These are phyloP conservation scores for Acrobeloides nanus DNA, from an alignment of 2,888 invertebrate species.

Conservation along the genomic window DNA sequence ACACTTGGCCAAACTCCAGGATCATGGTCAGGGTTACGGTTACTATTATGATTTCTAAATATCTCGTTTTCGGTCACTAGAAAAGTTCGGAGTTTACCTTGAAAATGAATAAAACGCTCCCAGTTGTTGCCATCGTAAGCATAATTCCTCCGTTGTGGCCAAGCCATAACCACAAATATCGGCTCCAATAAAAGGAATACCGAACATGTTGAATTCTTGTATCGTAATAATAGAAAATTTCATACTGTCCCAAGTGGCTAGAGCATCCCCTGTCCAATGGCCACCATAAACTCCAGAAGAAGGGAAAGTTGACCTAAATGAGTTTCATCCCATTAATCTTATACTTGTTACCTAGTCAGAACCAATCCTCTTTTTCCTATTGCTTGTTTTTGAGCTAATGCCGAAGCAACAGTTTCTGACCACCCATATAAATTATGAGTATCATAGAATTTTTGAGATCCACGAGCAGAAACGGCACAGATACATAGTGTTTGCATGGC, in stretches of 20 bases:
- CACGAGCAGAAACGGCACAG: slow-evolving; percentile 29
- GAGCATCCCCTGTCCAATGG: slow-evolving; percentile 76
- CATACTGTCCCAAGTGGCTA: slow-evolving; percentile 71
- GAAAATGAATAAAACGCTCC: slow-evolving; percentile 48
- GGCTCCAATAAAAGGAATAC: slow-evolving; percentile 52
- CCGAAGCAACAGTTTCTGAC: slow-evolving; percentile 69
- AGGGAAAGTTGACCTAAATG: slow-evolving; percentile 34
- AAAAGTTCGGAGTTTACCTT: slow-evolving; percentile 17
- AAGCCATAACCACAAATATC: slow-evolving; percentile 59
- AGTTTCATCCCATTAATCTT: too few relatives aligned
- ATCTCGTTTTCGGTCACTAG: neutral
- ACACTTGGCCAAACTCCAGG: slow-evolving; percentile 49
- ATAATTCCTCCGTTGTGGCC: slow-evolving; percentile 58
- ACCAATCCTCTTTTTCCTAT: slow-evolving; percentile 55
- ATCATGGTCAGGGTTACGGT: slow-evolving; percentile 36
- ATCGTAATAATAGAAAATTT: slow-evolving; percentile 39
- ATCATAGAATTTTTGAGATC: slow-evolving; percentile 63
- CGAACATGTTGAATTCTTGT: slow-evolving; percentile 53
- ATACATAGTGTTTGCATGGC: slow-evolving; percentile 52
- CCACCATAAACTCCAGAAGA: slow-evolving; percentile 51
- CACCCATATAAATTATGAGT: slow-evolving; percentile 72
- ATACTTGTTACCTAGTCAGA: too few relatives aligned
- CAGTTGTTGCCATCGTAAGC: slow-evolving; percentile 63
- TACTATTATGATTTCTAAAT: slow-evolving; percentile 48
- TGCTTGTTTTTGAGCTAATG: slow-evolving; percentile 54